Base-by-base conservation (phyloP, 2,113 vertebrate species). In the Brachyistius frenatus region DNA sequence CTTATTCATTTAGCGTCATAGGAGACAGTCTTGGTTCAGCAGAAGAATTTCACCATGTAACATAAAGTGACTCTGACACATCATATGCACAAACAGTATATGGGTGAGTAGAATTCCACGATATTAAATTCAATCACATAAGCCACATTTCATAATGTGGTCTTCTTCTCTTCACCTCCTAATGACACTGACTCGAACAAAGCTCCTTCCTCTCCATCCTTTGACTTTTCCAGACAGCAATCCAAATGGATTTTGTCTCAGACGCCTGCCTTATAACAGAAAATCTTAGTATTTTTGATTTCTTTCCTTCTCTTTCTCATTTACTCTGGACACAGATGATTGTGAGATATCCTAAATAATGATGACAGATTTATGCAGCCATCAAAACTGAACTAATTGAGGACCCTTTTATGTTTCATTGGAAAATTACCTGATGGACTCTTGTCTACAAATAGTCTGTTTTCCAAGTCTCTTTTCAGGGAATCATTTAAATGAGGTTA, bases 111-210 rank as follows among this genome's bases (percentile, higher is more conserved):
- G 11, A 52, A 50, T 8, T 37, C 2, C 10, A 11, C 13, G 13
- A 6, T 10, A 44, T 11, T 2, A 44, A 1, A 13, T 3, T 8
- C 6, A 65, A 36, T 7, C 11, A 56, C 7, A 36, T 31, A 13
- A 9, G 9, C 13, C 9, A 44, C 6, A 35, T 4, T 37, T 5
- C 53, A n/a, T 30, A 52, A 46, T 1, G 30, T 13, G 13, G 41
- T 70, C 5, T 37, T 65, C 7, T 32, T 14, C 50, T n/a, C 37
- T 30, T 70, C 57, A 55, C 13, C 4, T 64, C 52, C 37, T 63
- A 66, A 80, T 52, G 30, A 85, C 2, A 8, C 23, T 10, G 41
- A 76, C 52, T 66, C 53, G 60, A 72, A 60, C 57, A 50, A 10
- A 2, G 15, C n/a, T 75, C 46, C 41, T 14, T 33, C 44, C 57